Base-by-base conservation (phyloP, 1,140 invertebrate genomes). In the Galendromus occidentalis region DNA sequence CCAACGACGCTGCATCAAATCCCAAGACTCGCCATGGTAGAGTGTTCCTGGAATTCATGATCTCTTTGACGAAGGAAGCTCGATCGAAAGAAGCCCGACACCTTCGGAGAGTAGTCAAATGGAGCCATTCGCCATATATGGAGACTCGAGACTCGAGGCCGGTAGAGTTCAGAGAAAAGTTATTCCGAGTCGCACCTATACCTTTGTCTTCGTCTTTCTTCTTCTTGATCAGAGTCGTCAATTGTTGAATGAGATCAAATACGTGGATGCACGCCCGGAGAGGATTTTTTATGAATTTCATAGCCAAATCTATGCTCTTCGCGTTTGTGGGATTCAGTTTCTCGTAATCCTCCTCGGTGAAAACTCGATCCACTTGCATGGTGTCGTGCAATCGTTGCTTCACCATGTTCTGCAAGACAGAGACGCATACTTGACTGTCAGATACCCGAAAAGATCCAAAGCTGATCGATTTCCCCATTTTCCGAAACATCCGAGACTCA, bases 1-100 rank as follows among this genome's bases (percentile, higher is more conserved):
- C 96, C 96, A 99, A 42, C 96, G 82, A 30, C 95, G 80, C 17
- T 91, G 89, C 86, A 98, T 94, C 42, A 99, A 76, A 72, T 99
- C 96, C 95, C 94, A 98, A 0, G 91, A 94, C 79, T 99, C 96
- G 4, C 91, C 92, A 73, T 98, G 91, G 76, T 99, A 99, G 22
- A 99, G 22, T 12, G 51, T 59, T 14, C 51, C 51, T 59, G 51
- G 17, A 78, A 68, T 66, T 65, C 18, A 59, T 1, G 41, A 39
- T 29, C 65, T 7, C 25, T 69, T 5, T 2, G 18, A 42, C 30
- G 33, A 17, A 7, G 20, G 28, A 64, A 22, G 28, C 33, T 39
- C 7, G n/a, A 29, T 1, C 42, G 17, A 33, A 20, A 69, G 39
- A 45, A 67, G 12, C 17, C 66, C 17, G 66, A 44, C 17, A n/a